Evolutionary conservation across 2,888 invertebrate species (phyloP).

Genomic region (Sphinx pinastri): DNA sequence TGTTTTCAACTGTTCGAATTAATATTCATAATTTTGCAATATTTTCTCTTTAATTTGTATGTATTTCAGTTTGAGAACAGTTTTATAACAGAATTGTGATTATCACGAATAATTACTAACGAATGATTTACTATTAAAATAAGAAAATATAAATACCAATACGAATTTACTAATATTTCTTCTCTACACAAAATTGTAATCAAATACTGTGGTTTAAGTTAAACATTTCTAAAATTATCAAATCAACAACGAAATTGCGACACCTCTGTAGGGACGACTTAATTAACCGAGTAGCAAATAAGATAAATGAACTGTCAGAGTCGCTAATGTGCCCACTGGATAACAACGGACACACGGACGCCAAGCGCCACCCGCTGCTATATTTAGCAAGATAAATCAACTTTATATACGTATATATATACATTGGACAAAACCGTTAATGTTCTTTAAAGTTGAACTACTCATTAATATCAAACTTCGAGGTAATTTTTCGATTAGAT

Average conservation of each 20-base stretch:
- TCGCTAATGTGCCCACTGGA: constrained; percentile 64
- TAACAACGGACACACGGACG: constrained; percentile 49
- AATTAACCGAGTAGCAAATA: constrained; percentile 78
- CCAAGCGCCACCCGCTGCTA: constrained; percentile 26
- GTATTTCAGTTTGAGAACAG: background rate
- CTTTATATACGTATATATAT: too few species aligned
- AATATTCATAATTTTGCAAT: constrained; percentile 22
- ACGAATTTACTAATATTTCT: background rate
- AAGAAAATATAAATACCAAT: too few species aligned
- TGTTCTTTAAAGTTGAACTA: too few species aligned
- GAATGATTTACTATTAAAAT: background rate
- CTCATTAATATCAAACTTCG: background rate
- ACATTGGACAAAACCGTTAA: too few species aligned
- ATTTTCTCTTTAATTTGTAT: constrained; percentile 10
- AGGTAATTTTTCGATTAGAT: too few species aligned
- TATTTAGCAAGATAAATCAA: background rate
- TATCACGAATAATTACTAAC: too few species aligned
- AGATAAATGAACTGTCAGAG: constrained; percentile 79
- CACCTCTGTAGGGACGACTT: constrained; percentile 67
- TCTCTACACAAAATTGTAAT: too few species aligned
- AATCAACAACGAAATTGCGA: constrained; percentile 72
- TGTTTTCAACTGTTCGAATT: constrained; percentile 12
- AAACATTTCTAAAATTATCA: constrained; percentile 31
- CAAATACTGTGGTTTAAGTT: background rate
- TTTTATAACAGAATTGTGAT: background rate